These are phyloP conservation scores for Phainopepla nitens DNA, from an alignment of 2,113 vertebrate genomes.

Conservation along the genomic window DNA sequence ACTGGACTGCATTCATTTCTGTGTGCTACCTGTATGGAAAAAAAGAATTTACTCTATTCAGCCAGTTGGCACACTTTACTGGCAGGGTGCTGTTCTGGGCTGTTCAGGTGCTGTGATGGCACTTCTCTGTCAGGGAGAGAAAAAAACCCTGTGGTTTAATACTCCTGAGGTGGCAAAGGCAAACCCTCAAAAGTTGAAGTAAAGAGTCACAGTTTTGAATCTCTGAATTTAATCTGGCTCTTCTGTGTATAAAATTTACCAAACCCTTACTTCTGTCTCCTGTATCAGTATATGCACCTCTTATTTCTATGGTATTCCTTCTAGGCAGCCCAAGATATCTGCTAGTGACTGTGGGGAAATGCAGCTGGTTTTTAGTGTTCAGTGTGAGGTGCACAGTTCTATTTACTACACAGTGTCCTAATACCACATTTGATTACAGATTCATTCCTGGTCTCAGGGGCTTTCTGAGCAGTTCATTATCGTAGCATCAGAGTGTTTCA, in stretches of 20 bases:
- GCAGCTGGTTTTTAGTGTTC: background rate
- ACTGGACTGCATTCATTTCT: background rate
- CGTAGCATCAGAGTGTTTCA: background rate
- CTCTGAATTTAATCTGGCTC: background rate
- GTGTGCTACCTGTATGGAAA: background rate
- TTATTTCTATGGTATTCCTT: background rate
- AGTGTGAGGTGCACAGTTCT: background rate
- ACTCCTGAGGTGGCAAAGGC: background rate
- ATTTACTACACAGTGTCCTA: background rate
- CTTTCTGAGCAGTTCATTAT: conserved; percentile 13
- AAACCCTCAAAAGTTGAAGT: background rate
- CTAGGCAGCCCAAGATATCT: background rate
- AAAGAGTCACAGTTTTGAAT: background rate
- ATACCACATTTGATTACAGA: background rate
- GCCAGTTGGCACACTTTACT: background rate
- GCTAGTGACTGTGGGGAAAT: background rate
- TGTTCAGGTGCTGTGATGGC: background rate
- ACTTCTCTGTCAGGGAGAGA: background rate
- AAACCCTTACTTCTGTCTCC: background rate
- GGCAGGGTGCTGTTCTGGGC: background rate
- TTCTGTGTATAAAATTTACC: background rate
- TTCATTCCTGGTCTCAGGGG: background rate
- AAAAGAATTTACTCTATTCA: background rate
- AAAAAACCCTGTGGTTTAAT: background rate
- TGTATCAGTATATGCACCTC: rapidly evolving